Base-by-base conservation (phyloP, 2,113 vertebrate species). In the Peromyscus californicus region DNA sequence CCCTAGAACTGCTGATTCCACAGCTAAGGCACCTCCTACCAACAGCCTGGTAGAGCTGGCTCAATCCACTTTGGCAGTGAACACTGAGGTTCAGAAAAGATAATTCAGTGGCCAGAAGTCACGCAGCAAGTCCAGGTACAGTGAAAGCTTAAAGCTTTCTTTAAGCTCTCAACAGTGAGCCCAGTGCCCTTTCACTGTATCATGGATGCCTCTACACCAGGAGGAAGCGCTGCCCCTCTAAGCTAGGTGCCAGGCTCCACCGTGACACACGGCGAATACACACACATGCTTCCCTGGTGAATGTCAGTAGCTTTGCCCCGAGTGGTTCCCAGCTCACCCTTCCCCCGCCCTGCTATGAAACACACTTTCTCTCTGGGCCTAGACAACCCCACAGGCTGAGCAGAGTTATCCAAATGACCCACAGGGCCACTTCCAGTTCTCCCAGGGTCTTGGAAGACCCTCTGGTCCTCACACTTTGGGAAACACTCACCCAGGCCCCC, bases 61-160 rank as follows among this genome's bases (percentile, higher is more conserved):
- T 1, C 0, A 17, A 45, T 19, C 83, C 36, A 45, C 54, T 19
- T 33, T 6, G 17, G 17, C 26, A 36, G 26, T 67, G 36, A 69
- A n/a, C 16, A 12, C 82, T n/a, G 72, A 89, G 36, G 21, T 45
- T 42, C 94, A 76, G 72, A 78, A 33, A 72, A 17, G 70, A 36
- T 82, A 51, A 39, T 0, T 31, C 8, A 13, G 8, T 51, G 45
- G 15, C 33, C 83, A 36, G 4, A 57, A 17, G 42, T 29, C n/a
- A 36, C 31, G 36, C 48, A 59, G 74, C 72, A 72, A 84, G 61
- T 42, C 84, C 16, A 15, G 59, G 29, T 6, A 11, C 87, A 39
- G 17, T 1, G 33, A 76, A 39, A 39, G 42, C 45, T 51, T 29
- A 13, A 57, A 75, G 33, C 22, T 1, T 4, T 6, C 0, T 59